Evolutionary conservation across 2,113 vertebrate species (phyloP), one percentile per base, ranked within the genome.

Genomic region (Corythoichthys intestinalis): DNA sequence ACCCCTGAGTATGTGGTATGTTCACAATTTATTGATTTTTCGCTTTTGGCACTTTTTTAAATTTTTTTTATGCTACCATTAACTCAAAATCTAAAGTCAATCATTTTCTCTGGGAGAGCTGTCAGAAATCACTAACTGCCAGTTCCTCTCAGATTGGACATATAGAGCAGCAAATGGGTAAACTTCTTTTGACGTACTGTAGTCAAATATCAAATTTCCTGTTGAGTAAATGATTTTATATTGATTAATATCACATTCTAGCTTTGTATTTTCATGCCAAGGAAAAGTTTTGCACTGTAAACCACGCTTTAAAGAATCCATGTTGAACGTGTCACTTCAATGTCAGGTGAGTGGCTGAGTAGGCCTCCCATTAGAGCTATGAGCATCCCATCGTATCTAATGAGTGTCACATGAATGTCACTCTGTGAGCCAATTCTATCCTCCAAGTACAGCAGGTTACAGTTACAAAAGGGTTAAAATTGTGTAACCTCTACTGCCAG

Each of bases 341-440:
- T 82, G 82, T 76, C 81, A 86, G 76, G 71, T 87, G 87, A 89
- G 88, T 84, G 84, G 80, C 67, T 77, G 70, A 38, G 57, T 70
- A 73, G 74, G 68, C 68, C 63, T 67, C 64, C 48, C 79, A 76
- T 85, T 69, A 78, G 48, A 81, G 62, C 63, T 81, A 65, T 44
- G 70, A 76, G 11, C 54, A 34, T 77, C 49, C 79, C 71, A 46
- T 72, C 70, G 86, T 76, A 85, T 88, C 81, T 83, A 46, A 74
- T 66, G 39, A 80, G 76, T 44, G 41, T 76, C 76, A 70, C 66
- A 66, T 66, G 35, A 79, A 72, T 66, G 86, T 66, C 83, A 81
- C 74, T 76, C 83, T 73, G 67, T 44, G 58, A 77, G 71, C 69
- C 34, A 35, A 48, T 63, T 66, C 38, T 49, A 65, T 56, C 38